Conservation (phyloP, 1,140 invertebrate species). For the Agrypnia vestita region DNA sequence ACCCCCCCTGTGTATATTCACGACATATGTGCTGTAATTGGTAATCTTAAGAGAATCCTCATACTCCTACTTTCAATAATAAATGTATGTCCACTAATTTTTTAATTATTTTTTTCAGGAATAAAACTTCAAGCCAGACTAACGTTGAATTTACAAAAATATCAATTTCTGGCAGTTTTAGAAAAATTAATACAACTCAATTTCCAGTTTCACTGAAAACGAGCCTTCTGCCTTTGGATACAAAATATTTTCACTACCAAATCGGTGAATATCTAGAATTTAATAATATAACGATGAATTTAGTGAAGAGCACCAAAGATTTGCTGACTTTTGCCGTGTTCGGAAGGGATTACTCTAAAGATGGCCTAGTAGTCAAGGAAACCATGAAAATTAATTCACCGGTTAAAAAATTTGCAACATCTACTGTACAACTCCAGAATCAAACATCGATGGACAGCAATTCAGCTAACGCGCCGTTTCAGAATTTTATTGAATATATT, state of each 20-base stretch:
- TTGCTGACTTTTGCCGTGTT: slow-evolving; percentile 65
- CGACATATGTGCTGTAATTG: too few relatives aligned
- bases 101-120: slow-evolving; percentile 56
- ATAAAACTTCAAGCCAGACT: slow-evolving; percentile 60
- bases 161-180: slow-evolving; percentile 63
- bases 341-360: slow-evolving; percentile 64
- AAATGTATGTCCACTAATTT: too few relatives aligned
- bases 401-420: too few relatives aligned
- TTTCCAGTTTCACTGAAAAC: slow-evolving; percentile 64
- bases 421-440: slow-evolving; percentile 50
- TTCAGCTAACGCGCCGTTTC: slow-evolving; percentile 55
- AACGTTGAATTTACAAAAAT: slow-evolving; percentile 64
- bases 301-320: slow-evolving; percentile 61
- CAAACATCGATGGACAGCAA: slow-evolving; percentile 51
- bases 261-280: slow-evolving; percentile 28
- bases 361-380: slow-evolving; percentile 51
- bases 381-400: slow-evolving; percentile 43
- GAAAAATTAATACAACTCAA: slow-evolving; percentile 60
- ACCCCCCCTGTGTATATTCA: too few relatives aligned
- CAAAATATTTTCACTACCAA: slow-evolving; percentile 60
- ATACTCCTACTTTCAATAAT: too few relatives aligned
- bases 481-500: slow-evolving; percentile 66
- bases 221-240: slow-evolving; percentile 53
- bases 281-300: slow-evolving; percentile 59
- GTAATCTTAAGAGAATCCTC: too few relatives aligned